phyloP scores from a whole-genome alignment of 2,113 vertebrate species.

The Pampusana beccarii region DNA sequence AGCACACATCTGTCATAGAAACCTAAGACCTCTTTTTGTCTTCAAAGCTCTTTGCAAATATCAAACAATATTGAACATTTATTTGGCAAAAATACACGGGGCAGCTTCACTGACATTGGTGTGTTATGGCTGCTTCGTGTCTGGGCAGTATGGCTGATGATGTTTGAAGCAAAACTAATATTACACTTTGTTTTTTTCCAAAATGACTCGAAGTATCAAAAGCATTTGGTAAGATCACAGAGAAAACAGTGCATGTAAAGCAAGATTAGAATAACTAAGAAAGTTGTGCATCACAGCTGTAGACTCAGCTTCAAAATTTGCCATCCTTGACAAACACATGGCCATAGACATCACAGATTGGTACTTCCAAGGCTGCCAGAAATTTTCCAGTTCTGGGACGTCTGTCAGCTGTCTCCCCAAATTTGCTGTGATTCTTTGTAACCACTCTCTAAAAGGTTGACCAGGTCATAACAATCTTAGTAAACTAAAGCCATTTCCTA shows the following conservation, averaged over 20 bases:
- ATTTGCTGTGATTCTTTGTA: not conserved
- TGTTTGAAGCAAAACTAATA: not conserved
- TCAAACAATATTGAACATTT: not conserved
- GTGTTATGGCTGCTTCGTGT: not conserved
- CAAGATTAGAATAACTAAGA: not conserved
- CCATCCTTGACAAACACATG: not conserved
- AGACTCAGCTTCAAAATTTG: not conserved
- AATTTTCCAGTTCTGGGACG: not conserved
- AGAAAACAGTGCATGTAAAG: not conserved
- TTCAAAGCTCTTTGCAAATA: not conserved
- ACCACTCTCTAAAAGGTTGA: not conserved
- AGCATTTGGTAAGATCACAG: not conserved
- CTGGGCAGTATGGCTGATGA: not conserved
- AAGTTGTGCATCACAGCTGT: fast-evolving
- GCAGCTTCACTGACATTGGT: not conserved
- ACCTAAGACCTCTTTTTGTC: not conserved
- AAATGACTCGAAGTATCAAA: not conserved
- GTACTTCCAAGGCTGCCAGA: not conserved
- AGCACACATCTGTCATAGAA: not conserved
- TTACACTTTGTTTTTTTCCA: not conserved
- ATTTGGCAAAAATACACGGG: not conserved
- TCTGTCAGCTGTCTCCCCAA: not conserved
- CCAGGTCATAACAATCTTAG: not conserved
- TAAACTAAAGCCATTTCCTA: not conserved
- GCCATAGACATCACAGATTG: not conserved